Percentiles rank a stretch among this genome's conserved stretches.
Conservation (phyloP, 37 sponge, comb jelly and placozoan species). For the Trichoplax adhaerens region DNA sequence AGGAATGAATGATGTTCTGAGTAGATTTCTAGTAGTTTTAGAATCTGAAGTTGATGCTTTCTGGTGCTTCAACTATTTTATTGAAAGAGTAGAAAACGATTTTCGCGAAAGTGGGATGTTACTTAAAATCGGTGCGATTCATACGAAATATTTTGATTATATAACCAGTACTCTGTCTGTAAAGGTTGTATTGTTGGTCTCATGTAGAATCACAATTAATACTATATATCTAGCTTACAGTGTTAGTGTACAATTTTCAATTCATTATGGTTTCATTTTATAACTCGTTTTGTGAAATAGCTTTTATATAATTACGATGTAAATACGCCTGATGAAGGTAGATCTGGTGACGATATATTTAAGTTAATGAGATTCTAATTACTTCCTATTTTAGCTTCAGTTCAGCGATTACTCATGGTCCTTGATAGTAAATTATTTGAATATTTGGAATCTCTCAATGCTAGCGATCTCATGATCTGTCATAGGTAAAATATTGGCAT, state of each 20-base stretch:
- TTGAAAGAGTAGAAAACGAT: constrained; percentile 43
- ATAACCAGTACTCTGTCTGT: not conserved
- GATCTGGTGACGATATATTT: too few relatives aligned
- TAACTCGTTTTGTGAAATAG: constrained; percentile 1
- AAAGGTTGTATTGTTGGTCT: not conserved
- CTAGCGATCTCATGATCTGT: too few relatives aligned
- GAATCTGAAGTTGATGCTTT: constrained; percentile 69
- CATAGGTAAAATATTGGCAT: not conserved
- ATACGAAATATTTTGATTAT: not conserved
- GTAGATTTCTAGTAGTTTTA: constrained; percentile 64
- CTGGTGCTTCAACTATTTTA: constrained; percentile 55
- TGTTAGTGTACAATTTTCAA: constrained; percentile 1
- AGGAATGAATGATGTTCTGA: constrained; percentile 81
- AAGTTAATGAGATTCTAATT: too few relatives aligned
- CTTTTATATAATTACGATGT: not conserved
- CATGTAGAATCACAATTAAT: not conserved
- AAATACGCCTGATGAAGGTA: too few relatives aligned
- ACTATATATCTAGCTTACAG: not conserved
- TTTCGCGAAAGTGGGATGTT: constrained; percentile 45
- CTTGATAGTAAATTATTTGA: too few relatives aligned
- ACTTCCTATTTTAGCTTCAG: too few relatives aligned
- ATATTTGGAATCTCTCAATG: too few relatives aligned
- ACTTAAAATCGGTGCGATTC: constrained; percentile 8
- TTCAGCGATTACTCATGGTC: too few relatives aligned
- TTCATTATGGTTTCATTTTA: not conserved